phyloP scores from a whole-genome alignment of 37 sponge, comb jelly and placozoan genomes.

The Ephydatia muelleri region DNA sequence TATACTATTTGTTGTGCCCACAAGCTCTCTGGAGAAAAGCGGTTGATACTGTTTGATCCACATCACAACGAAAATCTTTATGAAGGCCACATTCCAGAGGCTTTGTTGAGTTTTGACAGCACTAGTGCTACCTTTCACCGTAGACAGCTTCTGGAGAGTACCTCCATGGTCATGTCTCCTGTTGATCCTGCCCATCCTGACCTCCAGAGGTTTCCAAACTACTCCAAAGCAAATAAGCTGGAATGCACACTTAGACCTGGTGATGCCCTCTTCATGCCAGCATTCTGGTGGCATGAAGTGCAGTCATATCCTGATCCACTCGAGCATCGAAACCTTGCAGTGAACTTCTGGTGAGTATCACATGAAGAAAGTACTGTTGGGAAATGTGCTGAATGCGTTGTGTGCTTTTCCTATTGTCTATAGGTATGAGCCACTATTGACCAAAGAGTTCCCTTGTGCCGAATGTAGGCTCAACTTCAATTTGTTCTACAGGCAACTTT shows the following conservation, averaged over 20 bases:
- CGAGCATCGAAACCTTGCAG: constrained; percentile 75
- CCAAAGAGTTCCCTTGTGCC: constrained; percentile 83
- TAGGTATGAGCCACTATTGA: constrained; percentile 81
- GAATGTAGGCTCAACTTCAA: constrained; percentile 66
- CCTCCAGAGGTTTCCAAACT: constrained; percentile 65
- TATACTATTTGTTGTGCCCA: not conserved
- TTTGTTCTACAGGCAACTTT: constrained; percentile 44
- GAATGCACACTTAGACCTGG: constrained; percentile 60
- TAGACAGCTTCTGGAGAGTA: constrained; percentile 62
- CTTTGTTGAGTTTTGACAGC: constrained; percentile 41
- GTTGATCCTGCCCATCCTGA: constrained; percentile 69
- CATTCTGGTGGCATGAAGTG: constrained; percentile 93
- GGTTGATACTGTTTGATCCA: constrained; percentile 70
- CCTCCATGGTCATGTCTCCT: constrained; percentile 90
- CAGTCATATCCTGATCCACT: constrained; percentile 66
- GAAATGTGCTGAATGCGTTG: not conserved
- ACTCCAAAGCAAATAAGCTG: constrained; percentile 24
- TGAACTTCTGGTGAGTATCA: constrained; percentile 78
- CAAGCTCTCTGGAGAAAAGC: constrained; percentile 74
- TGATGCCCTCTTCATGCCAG: constrained; percentile 85
- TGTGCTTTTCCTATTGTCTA: not conserved
- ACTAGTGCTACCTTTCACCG: constrained; percentile 40
- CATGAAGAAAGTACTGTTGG: not conserved
- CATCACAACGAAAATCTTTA: constrained; percentile 76
- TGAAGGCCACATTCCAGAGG: constrained; percentile 82